Evolutionary conservation across 2,888 invertebrate species (phyloP), one percentile per base, ranked within the genome.

Genomic region (Ennomos erosarius): DNA sequence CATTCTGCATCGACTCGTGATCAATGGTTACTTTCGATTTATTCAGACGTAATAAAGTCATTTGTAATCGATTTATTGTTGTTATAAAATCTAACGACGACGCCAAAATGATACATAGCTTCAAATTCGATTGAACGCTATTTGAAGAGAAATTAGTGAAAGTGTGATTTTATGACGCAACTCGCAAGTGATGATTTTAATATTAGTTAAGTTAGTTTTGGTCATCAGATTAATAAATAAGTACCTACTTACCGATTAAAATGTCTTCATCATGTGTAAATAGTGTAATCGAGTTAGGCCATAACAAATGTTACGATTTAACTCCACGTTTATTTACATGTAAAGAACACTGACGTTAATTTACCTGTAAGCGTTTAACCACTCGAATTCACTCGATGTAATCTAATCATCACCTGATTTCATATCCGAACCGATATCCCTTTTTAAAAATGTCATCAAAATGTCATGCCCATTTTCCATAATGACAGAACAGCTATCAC

Each of bases 61-160:
- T 60, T 55, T 50, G 46, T 47, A 36, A 43, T 37, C n/a, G 35
- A 48, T 51, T 55, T 60, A 55, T 47, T 51, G n/a, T 55, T 51
- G 51, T 55, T 55, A 40, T 59, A 55, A 55, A 51, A 47, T 54
- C 33, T 55, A 60, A 60, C 51, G 59, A 43, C 47, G 16, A 16
- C 10, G 42, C 45, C 42, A 43, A 57, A 60, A 50, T 62, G 50
- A 53, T 61, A 50, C 56, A 36, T 36, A 51, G 37, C 42, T 44
- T 40, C 55, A 34, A 62, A 43, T 35, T 51, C 53, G n/a, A 56
- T 55, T 44, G 54, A 58, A 55, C 37, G 51, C 44, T 51, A 57
- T 64, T 63, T 60, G 56, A 47, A 67, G 65, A 50, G 67, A 69
- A 68, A 68, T 65, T 26, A 55, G 60, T 64, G 67, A 69, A 65